Evolutionary conservation across 2,797 vertebrate genomes (phyloP).

Genomic region (Podarcis siculus): DNA sequence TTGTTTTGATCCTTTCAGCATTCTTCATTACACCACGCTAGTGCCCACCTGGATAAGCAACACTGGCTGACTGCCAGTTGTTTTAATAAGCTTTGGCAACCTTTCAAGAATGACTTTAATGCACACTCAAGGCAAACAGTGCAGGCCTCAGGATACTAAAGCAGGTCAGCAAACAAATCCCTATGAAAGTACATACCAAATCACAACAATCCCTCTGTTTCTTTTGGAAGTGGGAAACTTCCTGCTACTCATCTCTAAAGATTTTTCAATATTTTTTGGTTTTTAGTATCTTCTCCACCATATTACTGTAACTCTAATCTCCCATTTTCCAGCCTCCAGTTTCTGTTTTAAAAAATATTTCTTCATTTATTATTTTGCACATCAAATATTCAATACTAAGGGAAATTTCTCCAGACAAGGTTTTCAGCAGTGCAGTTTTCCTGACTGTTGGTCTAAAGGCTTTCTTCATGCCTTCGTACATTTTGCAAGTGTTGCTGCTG

Average conservation of each 20-base stretch:
- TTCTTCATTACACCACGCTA: background rate
- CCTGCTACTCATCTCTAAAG: background rate
- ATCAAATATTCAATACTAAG: too few relatives aligned
- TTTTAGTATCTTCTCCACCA: background rate
- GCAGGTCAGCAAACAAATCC: constrained; percentile 1
- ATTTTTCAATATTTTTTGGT: background rate
- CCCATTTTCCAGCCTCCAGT: background rate
- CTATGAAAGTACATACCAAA: background rate
- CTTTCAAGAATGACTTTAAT: constrained; percentile 5
- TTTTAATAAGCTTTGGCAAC: constrained; percentile 19
- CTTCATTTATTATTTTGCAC: background rate
- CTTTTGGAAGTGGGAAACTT: background rate
- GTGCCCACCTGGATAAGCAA: background rate
- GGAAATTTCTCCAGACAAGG: too few relatives aligned
- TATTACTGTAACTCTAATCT: background rate
- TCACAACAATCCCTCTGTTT: background rate
- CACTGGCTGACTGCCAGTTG: background rate
- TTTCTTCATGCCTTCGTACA: too few relatives aligned
- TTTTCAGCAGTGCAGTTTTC: background rate
- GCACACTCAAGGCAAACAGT: background rate
- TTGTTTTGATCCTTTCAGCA: background rate
- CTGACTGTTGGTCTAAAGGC: too few relatives aligned
- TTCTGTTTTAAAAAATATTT: background rate
- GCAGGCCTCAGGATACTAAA: background rate
- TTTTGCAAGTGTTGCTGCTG: too few relatives aligned